Evolutionary conservation across 2,113 vertebrate species (phyloP).

Genomic region (Pedetes capensis): DNA sequence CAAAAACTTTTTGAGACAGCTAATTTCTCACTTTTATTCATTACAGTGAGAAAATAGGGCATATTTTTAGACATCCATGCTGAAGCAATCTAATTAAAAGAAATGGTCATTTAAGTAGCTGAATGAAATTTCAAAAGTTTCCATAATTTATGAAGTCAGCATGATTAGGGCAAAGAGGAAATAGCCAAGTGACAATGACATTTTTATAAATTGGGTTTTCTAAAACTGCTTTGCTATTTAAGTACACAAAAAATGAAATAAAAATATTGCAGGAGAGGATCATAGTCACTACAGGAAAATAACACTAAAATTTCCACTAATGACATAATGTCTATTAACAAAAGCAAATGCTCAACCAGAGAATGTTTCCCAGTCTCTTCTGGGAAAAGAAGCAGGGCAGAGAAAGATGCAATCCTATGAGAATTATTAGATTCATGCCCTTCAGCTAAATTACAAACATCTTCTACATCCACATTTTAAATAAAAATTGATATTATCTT

Average conservation of each 20-base stretch:
- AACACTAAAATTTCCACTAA: neutral
- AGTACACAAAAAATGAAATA: neutral
- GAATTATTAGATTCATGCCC: neutral
- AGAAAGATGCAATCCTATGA: neutral
- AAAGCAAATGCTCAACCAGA: neutral
- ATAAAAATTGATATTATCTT: neutral
- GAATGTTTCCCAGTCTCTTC: neutral
- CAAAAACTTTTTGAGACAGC: constrained; percentile 74
- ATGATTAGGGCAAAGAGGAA: constrained; percentile 49
- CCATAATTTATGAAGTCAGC: constrained; percentile 43
- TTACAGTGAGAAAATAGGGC: constrained; percentile 65
- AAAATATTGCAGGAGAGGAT: neutral
- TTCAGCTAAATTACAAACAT: neutral
- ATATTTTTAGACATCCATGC: constrained; percentile 61
- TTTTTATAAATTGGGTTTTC: constrained; percentile 29
- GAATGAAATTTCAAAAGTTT: constrained; percentile 57
- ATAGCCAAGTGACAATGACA: neutral
- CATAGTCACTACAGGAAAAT: neutral
- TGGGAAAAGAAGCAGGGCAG: neutral
- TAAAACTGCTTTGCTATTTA: constrained; percentile 1
- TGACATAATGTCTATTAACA: neutral
- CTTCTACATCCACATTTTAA: neutral
- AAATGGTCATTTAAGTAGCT: constrained; percentile 60
- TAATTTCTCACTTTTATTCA: constrained; percentile 71
- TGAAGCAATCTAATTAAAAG: constrained; percentile 71